A percentile compares a stretch with the other conserved stretches of the same genome.
phyloP scores from a whole-genome alignment of 2,888 invertebrate species.

The Acholoe squamosa region DNA sequence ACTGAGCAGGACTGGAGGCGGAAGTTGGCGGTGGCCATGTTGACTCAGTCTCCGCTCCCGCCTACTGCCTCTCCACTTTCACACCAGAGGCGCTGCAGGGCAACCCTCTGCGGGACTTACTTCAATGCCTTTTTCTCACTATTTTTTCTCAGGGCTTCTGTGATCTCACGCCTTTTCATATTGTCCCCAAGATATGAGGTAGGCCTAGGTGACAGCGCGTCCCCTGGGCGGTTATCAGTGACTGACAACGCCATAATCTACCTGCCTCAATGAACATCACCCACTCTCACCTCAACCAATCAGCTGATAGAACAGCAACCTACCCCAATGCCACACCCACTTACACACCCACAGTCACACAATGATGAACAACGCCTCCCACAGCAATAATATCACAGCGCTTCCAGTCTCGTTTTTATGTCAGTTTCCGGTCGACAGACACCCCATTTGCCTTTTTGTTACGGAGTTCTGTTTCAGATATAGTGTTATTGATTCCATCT shows the following conservation, averaged over 20 bases:
- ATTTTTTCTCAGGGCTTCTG: neutral
- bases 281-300: neutral
- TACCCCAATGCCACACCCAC: neutral
- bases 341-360: neutral
- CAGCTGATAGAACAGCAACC: neutral
- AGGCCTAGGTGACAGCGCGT: neutral
- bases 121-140: too few relatives aligned
- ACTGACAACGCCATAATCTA: neutral
- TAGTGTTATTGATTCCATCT: slow-evolving; percentile 31
- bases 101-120: neutral
- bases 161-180: slow-evolving; percentile 17
- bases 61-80: neutral
- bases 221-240: neutral
- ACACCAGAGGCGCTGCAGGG: neutral
- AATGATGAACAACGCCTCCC: neutral
- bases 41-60: neutral
- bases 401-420: neutral
- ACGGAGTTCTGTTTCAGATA: slow-evolving; percentile 2
- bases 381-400: neutral
- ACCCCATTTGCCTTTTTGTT: neutral
- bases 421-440: neutral
- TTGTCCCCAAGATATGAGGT: neutral
- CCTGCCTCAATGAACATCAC: neutral
- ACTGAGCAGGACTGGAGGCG: neutral
- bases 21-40: neutral